phyloP scores from a whole-genome alignment of 2,888 invertebrate species.

The Phrixothrix hirtus region DNA sequence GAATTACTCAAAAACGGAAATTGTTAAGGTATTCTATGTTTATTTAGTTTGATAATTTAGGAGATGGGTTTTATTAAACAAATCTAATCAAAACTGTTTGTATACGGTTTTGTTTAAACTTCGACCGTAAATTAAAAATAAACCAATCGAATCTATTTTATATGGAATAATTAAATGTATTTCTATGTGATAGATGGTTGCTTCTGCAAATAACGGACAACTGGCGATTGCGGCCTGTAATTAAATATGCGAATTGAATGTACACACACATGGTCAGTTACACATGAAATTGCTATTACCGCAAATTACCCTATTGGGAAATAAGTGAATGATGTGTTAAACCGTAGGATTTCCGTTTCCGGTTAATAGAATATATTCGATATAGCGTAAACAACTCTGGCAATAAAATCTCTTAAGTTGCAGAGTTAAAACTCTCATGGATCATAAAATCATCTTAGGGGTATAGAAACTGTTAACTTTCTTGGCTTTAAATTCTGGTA shows the following conservation, averaged over 20 bases:
- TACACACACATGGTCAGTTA: constrained; percentile 23
- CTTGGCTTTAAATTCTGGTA: background rate
- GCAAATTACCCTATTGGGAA: constrained; percentile 29
- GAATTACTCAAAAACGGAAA: too few species aligned
- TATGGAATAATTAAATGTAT: too few species aligned
- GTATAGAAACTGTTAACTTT: background rate
- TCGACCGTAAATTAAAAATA: background rate
- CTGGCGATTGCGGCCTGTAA: constrained; percentile 19
- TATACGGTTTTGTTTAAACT: too few species aligned
- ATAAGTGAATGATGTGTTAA: constrained; percentile 20
- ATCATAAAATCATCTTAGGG: background rate
- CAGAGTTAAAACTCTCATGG: constrained; percentile 1
- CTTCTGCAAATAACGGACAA: constrained; percentile 14
- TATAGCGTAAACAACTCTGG: constrained; percentile 5
- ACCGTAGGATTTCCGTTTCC: constrained; percentile 20
- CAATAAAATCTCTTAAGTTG: constrained; percentile 4
- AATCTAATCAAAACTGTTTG: too few species aligned
- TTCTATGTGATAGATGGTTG: constrained; percentile 2
- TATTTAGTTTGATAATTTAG: too few species aligned
- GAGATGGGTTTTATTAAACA: too few species aligned
- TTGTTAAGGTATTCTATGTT: too few species aligned
- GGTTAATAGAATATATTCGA: constrained; percentile 9
- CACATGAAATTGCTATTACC: constrained; percentile 34
- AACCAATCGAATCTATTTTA: too few species aligned
- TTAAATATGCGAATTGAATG: constrained; percentile 29